A percentile compares a stretch with the other conserved stretches of the same genome.
Conservation (phyloP, 2,888 invertebrate genomes). For the Brenthis hecate region DNA sequence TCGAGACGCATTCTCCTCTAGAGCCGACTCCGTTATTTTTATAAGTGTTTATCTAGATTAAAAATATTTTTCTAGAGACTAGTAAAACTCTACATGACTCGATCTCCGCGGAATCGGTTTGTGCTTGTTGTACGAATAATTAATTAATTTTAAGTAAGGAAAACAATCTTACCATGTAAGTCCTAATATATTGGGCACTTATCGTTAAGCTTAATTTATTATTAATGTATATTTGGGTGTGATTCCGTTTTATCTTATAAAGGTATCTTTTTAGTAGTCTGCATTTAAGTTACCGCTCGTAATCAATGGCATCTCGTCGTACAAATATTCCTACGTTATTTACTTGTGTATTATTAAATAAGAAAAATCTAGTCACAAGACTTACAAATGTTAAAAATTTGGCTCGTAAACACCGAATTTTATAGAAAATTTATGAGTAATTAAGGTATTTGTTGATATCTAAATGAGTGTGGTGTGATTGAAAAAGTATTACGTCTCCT, state of each 20-base stretch:
- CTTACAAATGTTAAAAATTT: conserved; percentile 77
- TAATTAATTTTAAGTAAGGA: conserved; percentile 45
- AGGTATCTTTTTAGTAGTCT: conserved; percentile 77
- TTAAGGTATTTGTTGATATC: conserved; percentile 60
- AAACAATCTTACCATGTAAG: conserved; percentile 66
- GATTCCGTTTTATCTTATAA: conserved; percentile 73
- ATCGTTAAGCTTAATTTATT: conserved; percentile 76
- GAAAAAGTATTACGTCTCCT: conserved; percentile 20
- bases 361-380: conserved; percentile 82
- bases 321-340: conserved; percentile 83
- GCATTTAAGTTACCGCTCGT: conserved; percentile 83
- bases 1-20: conserved; percentile 65
- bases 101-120: conserved; percentile 79
- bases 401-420: conserved; percentile 73
- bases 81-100: conserved; percentile 71
- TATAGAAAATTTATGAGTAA: conserved; percentile 64
- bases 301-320: conserved; percentile 82
- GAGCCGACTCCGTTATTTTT: conserved; percentile 79
- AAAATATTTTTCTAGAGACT: conserved; percentile 77
- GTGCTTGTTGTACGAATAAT: conserved; percentile 49
- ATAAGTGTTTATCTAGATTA: conserved; percentile 72
- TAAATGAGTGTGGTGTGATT: conserved; percentile 38
- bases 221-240: conserved; percentile 72
- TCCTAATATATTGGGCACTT: conserved; percentile 44
- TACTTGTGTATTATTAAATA: conserved; percentile 78